A percentile compares a stretch with the other conserved stretches of the same genome.
phyloP scores from a whole-genome alignment of 2,888 invertebrate genomes.

The Portevinia maculata region DNA sequence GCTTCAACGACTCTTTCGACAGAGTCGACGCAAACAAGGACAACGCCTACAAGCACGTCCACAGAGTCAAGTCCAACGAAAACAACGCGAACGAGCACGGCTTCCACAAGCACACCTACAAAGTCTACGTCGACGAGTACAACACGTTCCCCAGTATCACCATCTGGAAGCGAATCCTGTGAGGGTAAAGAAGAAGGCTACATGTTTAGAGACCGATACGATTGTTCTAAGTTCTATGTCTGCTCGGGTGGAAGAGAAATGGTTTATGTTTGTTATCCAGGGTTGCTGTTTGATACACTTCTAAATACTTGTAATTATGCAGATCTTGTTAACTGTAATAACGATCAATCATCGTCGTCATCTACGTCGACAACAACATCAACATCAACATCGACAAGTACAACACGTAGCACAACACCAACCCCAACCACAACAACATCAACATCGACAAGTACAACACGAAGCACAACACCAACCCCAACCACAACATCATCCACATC shows the following conservation, averaged over 20 bases:
- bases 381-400: neutral
- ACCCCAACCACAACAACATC: neutral
- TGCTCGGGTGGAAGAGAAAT: neutral
- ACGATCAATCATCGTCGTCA: neutral
- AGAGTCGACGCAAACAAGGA: neutral
- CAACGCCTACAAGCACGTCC: neutral
- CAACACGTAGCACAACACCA: neutral
- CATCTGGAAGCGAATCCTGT: neutral
- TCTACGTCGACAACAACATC: neutral
- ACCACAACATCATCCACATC: neutral
- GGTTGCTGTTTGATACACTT: neutral
- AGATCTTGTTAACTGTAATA: neutral
- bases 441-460: neutral
- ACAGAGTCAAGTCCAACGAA: neutral
- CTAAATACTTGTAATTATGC: constrained; percentile 12
- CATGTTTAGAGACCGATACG: neutral
- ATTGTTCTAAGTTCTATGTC: constrained; percentile 17
- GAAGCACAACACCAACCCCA: neutral
- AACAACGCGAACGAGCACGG: neutral
- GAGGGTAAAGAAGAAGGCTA: neutral
- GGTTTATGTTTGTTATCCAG: neutral
- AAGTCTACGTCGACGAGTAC: neutral
- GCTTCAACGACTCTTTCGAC: neutral
- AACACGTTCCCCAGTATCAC: neutral
- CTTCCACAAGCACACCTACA: neutral